Conservation (phyloP, 2,113 vertebrate species). For the Acrocephalus arundinaceus region DNA sequence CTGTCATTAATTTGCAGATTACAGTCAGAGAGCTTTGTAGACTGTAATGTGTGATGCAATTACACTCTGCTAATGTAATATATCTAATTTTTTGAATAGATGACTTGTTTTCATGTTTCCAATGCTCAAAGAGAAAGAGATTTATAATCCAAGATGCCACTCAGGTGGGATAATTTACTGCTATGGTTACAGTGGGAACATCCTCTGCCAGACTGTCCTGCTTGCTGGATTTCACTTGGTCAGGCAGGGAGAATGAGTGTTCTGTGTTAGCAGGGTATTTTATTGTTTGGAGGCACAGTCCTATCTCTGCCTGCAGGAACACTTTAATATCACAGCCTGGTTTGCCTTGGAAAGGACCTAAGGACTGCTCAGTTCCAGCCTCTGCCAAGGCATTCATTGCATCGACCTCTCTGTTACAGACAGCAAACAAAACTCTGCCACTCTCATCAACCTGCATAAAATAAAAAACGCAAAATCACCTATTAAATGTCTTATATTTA, state of each 20-base stretch:
- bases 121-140: background rate
- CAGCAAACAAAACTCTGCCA: background rate
- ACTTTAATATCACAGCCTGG: background rate
- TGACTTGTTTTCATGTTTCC: background rate
- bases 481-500: background rate
- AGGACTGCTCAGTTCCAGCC: background rate
- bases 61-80: background rate
- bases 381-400: background rate
- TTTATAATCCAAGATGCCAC: background rate
- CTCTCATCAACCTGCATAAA: background rate
- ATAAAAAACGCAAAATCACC: background rate
- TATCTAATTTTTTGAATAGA: background rate
- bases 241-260: background rate
- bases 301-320: background rate
- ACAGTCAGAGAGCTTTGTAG: background rate
- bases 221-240: background rate
- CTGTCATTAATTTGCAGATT: conserved; percentile 56
- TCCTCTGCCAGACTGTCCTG: background rate
- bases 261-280: background rate
- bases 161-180: background rate
- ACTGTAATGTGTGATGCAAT: background rate
- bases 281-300: background rate
- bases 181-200: background rate
- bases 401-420: background rate
- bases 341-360: background rate